Percentiles rank a stretch among this genome's conserved stretches.
These are phyloP conservation scores for Scyliorhinus canicula DNA, from an alignment of 2,797 vertebrate genomes.

Conservation along the genomic window DNA sequence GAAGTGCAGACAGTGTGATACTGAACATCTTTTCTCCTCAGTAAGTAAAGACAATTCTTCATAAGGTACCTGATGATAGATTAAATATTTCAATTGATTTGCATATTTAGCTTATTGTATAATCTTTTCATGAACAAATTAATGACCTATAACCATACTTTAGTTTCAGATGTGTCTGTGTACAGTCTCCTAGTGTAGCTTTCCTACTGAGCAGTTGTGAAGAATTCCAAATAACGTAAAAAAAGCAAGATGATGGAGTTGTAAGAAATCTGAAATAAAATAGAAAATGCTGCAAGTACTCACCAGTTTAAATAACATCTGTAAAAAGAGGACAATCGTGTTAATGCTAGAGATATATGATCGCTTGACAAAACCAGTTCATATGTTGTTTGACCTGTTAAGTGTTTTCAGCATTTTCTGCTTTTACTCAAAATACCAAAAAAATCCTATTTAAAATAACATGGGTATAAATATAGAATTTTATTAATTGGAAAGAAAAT, in stretches of 20 bases:
- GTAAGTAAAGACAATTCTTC: background rate
- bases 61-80: background rate
- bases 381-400: background rate
- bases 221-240: conserved; percentile 10
- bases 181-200: background rate
- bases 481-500: background rate
- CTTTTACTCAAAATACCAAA: background rate
- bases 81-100: background rate
- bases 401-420: background rate
- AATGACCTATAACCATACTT: background rate
- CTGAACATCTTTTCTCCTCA: background rate
- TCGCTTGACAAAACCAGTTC: background rate
- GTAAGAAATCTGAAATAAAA: background rate
- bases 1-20: background rate
- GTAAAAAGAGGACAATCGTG: background rate
- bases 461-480: background rate
- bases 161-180: background rate
- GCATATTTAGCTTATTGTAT: background rate
- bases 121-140: background rate
- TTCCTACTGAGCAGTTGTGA: background rate
- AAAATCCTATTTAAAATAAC: background rate
- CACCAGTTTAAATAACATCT: background rate
- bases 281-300: conserved; percentile 5
- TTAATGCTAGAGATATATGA: background rate
- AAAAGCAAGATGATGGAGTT: background rate